These are phyloP conservation scores for Silurus lanzhouensis DNA, from an alignment of 2,797 vertebrate species.

Conservation along the genomic window DNA sequence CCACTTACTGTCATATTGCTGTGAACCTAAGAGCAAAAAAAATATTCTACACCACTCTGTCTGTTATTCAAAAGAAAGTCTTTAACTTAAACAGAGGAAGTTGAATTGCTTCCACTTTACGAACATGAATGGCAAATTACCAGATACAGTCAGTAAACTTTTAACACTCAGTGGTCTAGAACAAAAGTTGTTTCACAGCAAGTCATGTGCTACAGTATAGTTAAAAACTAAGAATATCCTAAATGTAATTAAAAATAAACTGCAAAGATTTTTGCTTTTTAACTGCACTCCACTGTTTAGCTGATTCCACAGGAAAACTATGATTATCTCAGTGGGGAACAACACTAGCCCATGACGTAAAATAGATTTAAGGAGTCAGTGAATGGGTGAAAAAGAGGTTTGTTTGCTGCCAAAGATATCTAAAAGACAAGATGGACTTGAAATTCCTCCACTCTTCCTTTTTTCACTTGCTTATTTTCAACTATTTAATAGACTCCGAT, in stretches of 20 bases:
- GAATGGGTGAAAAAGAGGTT: slow-evolving; percentile 21
- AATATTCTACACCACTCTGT: neutral
- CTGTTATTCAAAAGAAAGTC: neutral
- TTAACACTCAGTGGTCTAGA: neutral
- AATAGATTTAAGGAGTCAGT: slow-evolving; percentile 12
- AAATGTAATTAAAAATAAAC: slow-evolving; percentile 7
- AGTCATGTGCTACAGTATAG: neutral
- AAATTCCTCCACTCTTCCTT: slow-evolving; percentile 1
- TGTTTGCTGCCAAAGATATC: slow-evolving; percentile 19
- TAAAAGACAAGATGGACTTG: slow-evolving; percentile 14
- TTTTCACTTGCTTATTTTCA: neutral
- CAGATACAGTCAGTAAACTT: neutral
- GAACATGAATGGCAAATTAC: neutral
- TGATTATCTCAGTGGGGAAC: neutral
- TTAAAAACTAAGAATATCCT: neutral
- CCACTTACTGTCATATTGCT: neutral
- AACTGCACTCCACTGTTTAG: neutral
- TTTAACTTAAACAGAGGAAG: neutral
- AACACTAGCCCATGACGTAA: neutral
- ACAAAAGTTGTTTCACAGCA: neutral
- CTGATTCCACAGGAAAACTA: slow-evolving; percentile 14
- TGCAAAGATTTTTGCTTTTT: neutral
- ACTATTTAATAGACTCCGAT: slow-evolving; percentile 12
- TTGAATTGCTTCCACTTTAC: neutral
- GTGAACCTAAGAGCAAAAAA: neutral